Percentiles rank a stretch among this genome's conserved stretches.
These are phyloP conservation scores for Pontoporia blainvillei DNA, from an alignment of 2,113 vertebrate species.

Conservation along the genomic window DNA sequence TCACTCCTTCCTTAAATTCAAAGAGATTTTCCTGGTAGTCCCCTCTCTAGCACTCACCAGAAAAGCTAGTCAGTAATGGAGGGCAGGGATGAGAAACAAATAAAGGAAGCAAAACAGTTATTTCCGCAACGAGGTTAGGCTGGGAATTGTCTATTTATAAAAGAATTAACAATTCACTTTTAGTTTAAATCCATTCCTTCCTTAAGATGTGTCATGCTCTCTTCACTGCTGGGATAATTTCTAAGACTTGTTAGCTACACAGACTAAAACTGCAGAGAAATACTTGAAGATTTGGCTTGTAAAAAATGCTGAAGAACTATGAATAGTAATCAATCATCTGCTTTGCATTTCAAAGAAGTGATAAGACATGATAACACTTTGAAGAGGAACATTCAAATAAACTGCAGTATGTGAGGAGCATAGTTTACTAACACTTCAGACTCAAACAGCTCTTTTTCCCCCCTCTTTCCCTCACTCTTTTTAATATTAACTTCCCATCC, in stretches of 20 bases:
- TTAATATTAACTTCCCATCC: not conserved
- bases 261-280: not conserved
- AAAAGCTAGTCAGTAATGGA: conserved; percentile 25
- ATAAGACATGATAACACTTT: conserved; percentile 43
- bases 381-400: conserved; percentile 35
- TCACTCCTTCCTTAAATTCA: not conserved
- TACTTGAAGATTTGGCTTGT: not conserved
- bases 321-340: conserved; percentile 50
- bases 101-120: not conserved
- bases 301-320: conserved; percentile 39
- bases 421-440: conserved; percentile 9
- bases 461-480: not conserved
- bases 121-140: not conserved
- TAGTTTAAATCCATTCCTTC: not conserved
- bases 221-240: conserved; percentile 18
- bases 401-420: not conserved
- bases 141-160: conserved; percentile 3
- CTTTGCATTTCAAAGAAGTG: conserved; percentile 52
- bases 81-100: not conserved
- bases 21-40: not conserved
- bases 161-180: conserved; percentile 13
- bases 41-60: not conserved
- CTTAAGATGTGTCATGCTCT: not conserved
- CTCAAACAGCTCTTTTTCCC: not conserved
- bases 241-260: not conserved